Evolutionary conservation across 2,888 invertebrate genomes (phyloP).

Genomic region (Dilophus febrilis): DNA sequence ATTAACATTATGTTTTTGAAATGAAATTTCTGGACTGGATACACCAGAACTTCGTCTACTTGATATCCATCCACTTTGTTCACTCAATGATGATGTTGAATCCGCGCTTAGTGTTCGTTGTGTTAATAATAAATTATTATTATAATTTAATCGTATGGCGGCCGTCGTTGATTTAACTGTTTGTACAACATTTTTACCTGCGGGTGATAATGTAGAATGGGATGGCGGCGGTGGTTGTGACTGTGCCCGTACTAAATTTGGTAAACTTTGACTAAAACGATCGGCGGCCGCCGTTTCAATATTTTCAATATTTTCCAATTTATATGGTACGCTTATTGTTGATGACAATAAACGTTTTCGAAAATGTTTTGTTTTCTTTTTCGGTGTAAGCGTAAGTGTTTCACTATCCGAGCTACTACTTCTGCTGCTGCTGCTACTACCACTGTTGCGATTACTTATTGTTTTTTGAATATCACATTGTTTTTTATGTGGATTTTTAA

Average conservation of each 20-base stretch:
- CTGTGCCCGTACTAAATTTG: conserved; percentile 35
- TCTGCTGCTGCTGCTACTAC: no score
- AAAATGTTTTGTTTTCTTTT: conserved; percentile 1
- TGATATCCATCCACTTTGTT: conserved; percentile 79
- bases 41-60: conserved; percentile 50
- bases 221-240: conserved; percentile 38
- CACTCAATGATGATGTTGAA: conserved; percentile 54
- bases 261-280: conserved; percentile 54
- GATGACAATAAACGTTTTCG: conserved; percentile 23
- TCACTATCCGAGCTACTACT: conserved; percentile 46
- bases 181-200: no score
- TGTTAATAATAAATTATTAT: no score
- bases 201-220: no score
- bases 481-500: no score
- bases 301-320: conserved; percentile 35
- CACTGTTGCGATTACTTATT: no score
- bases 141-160: no score
- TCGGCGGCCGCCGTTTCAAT: conserved; percentile 15
- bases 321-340: conserved; percentile 48
- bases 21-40: conserved; percentile 46
- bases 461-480: no score
- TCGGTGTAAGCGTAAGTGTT: conserved; percentile 33
- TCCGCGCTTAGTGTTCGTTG: conserved; percentile 31
- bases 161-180: no score
- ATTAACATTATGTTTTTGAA: not conserved